Evolutionary conservation across 2,888 invertebrate genomes (phyloP), one percentile per base, ranked within the genome.

Genomic region (Nymphalis urticae): DNA sequence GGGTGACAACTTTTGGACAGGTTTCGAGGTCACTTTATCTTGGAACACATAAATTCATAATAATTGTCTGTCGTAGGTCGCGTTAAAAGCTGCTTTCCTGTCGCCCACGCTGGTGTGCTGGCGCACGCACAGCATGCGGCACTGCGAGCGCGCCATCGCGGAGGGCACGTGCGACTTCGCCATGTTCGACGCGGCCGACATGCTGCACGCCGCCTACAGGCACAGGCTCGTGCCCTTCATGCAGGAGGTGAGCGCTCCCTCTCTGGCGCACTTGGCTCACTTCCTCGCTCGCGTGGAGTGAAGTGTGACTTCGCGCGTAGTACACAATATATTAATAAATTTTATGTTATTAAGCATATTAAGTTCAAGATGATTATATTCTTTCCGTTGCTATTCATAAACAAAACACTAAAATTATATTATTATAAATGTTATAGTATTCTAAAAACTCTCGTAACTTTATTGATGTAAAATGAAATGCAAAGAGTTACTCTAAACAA

Each of bases 101-200:
- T 96, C 97, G 76, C 98, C 98, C 0, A 95, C 96, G 74, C 93
- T 98, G 82, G 91, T 94, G 16, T 98, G 98, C 81, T 95, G 95
- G 87, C 96, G 96, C 81, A 97, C 95, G 0, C 96, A 96, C 83
- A 97, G 97, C 73, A 95, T 97, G 74, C 95, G 97, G 9, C 95
- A 96, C 81, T 98, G 98, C 84, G 97, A 97, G 96, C 96, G 97
- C 69, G 87, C 88, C 21, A 87, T 94, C 27, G 89, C 92, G 1
- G 88, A 91, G 0, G 95, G 97, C 9, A 90, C 94, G 36, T 97
- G 97, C 2, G 99, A 99, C 87, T 95, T 98, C 24, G 93, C 96
- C 32, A 94, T 97, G n/a, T 90, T 98, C n/a, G 99, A 99, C 87
- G 97, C 98, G 0, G 98, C 98, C 0, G 98, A 98, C 85, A 96